Evolutionary conservation across 1,140 invertebrate genomes (phyloP).

Genomic region (Drosophila nigrodunni): DNA sequence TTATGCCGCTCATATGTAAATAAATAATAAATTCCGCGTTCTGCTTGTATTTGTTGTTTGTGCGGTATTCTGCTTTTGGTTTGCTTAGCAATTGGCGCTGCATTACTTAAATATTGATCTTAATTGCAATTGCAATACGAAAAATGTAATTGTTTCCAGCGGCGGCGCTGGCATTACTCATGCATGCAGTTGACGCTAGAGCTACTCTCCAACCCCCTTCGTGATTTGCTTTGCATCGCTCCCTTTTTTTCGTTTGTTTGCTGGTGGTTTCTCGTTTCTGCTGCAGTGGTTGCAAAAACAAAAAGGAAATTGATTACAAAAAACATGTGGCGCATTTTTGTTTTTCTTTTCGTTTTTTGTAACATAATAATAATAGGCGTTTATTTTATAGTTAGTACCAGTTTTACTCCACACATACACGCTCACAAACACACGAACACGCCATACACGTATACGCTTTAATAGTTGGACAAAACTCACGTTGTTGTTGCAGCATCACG

Average conservation of each 20-base stretch:
- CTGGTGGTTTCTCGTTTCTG: conserved; percentile 8
- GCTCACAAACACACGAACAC: conserved; percentile 1
- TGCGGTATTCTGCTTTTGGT: conserved; percentile 34
- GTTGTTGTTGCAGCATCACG: conserved; percentile 24
- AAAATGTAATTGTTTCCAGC: conserved; percentile 18
- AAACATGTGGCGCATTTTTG: conserved; percentile 58
- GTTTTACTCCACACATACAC: conserved; percentile 25
- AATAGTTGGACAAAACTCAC: conserved; percentile 23
- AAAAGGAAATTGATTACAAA: conserved; percentile 40
- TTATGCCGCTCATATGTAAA: conserved; percentile 49
- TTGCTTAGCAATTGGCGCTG: conserved; percentile 69
- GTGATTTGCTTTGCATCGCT: background rate
- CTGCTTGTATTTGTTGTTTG: conserved; percentile 30
- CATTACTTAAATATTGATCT: conserved; percentile 69
- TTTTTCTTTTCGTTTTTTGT: conserved; percentile 29
- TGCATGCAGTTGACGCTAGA: conserved; percentile 38
- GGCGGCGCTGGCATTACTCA: conserved; percentile 57
- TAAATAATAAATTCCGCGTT: conserved; percentile 64
- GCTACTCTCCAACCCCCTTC: background rate
- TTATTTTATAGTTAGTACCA: conserved; percentile 27
- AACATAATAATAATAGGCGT: conserved; percentile 50
- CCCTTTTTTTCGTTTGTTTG: conserved; percentile 10
- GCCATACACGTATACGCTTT: background rate
- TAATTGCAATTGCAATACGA: conserved; percentile 63
- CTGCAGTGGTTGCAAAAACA: conserved; percentile 10